A percentile compares a stretch with the other conserved stretches of the same genome.
Conservation (phyloP, 2,797 vertebrate species). For the Alfaro cultratus region DNA sequence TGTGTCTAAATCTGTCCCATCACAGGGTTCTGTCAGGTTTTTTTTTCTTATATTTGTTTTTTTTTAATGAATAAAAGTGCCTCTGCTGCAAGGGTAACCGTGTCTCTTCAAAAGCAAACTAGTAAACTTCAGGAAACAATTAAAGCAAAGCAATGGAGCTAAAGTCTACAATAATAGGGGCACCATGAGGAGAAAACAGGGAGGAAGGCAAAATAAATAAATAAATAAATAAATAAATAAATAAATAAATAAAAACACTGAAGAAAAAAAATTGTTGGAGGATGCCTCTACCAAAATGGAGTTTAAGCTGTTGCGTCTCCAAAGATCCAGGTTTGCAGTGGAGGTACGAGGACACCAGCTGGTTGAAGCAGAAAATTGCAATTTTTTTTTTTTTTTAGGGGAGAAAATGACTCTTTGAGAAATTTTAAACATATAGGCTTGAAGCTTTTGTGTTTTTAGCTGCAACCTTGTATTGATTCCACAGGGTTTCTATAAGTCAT, state of each 20-base stretch:
- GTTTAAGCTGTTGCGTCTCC: slow-evolving; percentile 14
- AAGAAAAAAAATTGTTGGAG: slow-evolving; percentile 15
- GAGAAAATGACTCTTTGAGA: not conserved
- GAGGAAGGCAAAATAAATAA: slow-evolving; percentile 26
- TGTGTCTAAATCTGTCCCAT: slow-evolving; percentile 26
- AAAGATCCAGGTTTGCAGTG: slow-evolving; percentile 32
- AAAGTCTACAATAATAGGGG: slow-evolving; percentile 71
- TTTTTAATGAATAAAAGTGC: not conserved
- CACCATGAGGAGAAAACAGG: slow-evolving; percentile 42
- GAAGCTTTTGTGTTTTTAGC: not conserved
- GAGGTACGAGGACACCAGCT: slow-evolving; percentile 76
- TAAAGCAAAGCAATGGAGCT: slow-evolving; percentile 68
- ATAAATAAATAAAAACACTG: not conserved
- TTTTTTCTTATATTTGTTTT: not conserved
- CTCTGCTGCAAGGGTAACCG: slow-evolving; percentile 24
- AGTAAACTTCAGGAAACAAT: slow-evolving; percentile 75
- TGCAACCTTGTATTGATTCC: not conserved
- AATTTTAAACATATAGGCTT: slow-evolving; percentile 19
- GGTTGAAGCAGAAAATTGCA: slow-evolving; percentile 46
- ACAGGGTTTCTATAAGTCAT: not conserved
- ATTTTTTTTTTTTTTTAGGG: not conserved
- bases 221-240: not conserved
- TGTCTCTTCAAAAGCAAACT: slow-evolving; percentile 48
- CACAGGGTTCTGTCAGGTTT: not conserved
- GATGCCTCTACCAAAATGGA: slow-evolving; percentile 43